Percentiles rank a stretch among this genome's conserved stretches.
phyloP scores from a whole-genome alignment of 1,140 invertebrate species.

The Daktulosphaira vitifoliae region DNA sequence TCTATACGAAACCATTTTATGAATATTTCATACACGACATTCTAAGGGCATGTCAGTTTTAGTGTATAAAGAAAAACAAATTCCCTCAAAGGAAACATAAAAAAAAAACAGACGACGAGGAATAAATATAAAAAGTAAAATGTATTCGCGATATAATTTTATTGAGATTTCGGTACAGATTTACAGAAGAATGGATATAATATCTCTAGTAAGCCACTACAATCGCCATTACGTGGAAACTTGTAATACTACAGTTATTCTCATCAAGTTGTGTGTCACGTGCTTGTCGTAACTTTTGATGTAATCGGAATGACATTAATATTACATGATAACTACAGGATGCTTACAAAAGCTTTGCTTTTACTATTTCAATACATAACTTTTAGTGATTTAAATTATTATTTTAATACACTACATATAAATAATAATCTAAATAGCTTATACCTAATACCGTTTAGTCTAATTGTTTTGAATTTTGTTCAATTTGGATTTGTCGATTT shows the following conservation, averaged over 20 bases:
- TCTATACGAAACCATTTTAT: conserved; percentile 22
- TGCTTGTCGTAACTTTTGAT: conserved; percentile 21
- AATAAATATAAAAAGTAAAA: neutral
- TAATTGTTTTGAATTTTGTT: too few relatives aligned
- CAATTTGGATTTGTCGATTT: too few relatives aligned
- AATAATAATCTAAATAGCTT: too few relatives aligned
- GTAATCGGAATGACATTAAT: conserved; percentile 26
- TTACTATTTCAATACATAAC: too few relatives aligned
- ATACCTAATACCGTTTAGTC: too few relatives aligned
- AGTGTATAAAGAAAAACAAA: neutral
- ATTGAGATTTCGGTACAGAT: conserved; percentile 2
- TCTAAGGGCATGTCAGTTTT: too few relatives aligned
- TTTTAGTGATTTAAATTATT: too few relatives aligned
- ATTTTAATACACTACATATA: too few relatives aligned
- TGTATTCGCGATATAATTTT: conserved; percentile 8
- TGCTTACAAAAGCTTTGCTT: too few relatives aligned
- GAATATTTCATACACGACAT: conserved; percentile 18
- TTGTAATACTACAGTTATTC: neutral
- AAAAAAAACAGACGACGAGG: neutral
- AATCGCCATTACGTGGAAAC: conserved; percentile 14
- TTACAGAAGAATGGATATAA: neutral
- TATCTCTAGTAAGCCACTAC: neutral
- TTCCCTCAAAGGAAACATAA: neutral
- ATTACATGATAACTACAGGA: conserved; percentile 19
- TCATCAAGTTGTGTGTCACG: conserved; percentile 10